Percentiles rank a stretch among this genome's conserved stretches.
phyloP scores from a whole-genome alignment of 2,888 invertebrate species.

The Leptinotarsa peninsularis region DNA sequence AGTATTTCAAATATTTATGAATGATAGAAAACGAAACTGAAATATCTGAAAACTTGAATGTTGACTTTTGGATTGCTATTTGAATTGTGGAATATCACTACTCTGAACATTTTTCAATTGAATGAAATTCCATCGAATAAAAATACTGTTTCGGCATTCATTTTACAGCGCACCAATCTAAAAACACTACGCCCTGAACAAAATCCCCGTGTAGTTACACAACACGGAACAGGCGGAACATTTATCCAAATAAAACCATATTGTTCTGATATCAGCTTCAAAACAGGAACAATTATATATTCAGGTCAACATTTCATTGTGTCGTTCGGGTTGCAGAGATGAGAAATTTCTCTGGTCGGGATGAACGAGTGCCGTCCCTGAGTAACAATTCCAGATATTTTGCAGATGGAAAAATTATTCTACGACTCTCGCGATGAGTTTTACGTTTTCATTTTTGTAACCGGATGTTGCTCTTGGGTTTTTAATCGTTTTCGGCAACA shows the following conservation, averaged over 20 bases:
- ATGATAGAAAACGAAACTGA: too few species aligned
- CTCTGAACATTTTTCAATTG: too few species aligned
- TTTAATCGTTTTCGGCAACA: not conserved
- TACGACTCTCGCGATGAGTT: not conserved
- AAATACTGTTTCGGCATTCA: too few species aligned
- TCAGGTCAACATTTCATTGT: slow-evolving; percentile 26
- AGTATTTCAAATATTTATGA: too few species aligned
- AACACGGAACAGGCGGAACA: slow-evolving; percentile 50
- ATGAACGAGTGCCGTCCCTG: slow-evolving; percentile 2
- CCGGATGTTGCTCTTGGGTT: not conserved
- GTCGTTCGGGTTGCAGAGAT: slow-evolving; percentile 8
- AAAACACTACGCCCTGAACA: not conserved
- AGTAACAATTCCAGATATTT: slow-evolving; percentile 13
- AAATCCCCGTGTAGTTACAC: not conserved
- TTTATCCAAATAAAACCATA: slow-evolving; percentile 53
- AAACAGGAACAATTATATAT: slow-evolving; percentile 40
- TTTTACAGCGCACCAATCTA: not conserved
- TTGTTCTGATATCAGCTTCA: slow-evolving; percentile 49
- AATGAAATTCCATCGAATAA: too few species aligned
- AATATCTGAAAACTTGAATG: too few species aligned
- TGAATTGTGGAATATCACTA: too few species aligned
- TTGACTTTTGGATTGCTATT: too few species aligned
- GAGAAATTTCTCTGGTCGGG: slow-evolving; percentile 4
- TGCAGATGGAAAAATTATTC: slow-evolving; percentile 12
- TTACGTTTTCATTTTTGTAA: slow-evolving; percentile 8